A percentile compares a stretch with the other conserved stretches of the same genome.
Evolutionary conservation across 2,888 invertebrate species (phyloP).

Genomic region (Xestia rhomboidea): DNA sequence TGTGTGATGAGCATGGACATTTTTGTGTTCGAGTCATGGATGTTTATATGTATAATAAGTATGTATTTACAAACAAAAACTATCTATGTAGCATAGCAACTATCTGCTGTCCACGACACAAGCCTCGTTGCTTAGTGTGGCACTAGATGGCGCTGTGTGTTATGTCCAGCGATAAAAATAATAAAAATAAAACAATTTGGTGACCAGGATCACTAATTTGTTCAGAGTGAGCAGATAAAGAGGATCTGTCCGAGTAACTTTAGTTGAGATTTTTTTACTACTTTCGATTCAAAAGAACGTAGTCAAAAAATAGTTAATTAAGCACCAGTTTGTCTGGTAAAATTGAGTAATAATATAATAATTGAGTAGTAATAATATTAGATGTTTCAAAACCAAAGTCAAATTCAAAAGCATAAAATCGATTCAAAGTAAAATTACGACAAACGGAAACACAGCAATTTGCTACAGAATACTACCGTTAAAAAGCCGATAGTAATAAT

Average conservation of each 20-base stretch:
- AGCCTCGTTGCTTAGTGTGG: too few species aligned
- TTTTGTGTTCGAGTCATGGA: too few species aligned
- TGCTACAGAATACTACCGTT: neutral
- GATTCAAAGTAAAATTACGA: neutral
- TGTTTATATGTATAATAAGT: too few species aligned
- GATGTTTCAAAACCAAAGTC: neutral
- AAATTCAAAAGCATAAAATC: neutral
- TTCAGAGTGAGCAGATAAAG: neutral
- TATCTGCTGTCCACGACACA: too few species aligned
- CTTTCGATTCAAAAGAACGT: neutral
- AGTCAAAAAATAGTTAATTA: neutral
- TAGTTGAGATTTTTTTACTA: neutral
- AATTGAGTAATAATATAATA: too few species aligned
- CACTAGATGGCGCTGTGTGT: too few species aligned
- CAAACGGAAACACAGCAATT: slow-evolving; percentile 5
- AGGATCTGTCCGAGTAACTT: neutral
- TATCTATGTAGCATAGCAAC: too few species aligned
- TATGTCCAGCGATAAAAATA: too few species aligned
- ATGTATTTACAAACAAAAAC: too few species aligned
- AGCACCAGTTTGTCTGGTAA: neutral
- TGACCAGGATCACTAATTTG: neutral
- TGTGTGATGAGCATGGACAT: too few species aligned
- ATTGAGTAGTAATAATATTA: too few species aligned
- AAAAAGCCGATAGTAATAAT: slow-evolving; percentile 14
- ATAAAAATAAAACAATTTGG: neutral